Base-by-base conservation (phyloP, 2,113 vertebrate species). In the Grallaria varia region DNA sequence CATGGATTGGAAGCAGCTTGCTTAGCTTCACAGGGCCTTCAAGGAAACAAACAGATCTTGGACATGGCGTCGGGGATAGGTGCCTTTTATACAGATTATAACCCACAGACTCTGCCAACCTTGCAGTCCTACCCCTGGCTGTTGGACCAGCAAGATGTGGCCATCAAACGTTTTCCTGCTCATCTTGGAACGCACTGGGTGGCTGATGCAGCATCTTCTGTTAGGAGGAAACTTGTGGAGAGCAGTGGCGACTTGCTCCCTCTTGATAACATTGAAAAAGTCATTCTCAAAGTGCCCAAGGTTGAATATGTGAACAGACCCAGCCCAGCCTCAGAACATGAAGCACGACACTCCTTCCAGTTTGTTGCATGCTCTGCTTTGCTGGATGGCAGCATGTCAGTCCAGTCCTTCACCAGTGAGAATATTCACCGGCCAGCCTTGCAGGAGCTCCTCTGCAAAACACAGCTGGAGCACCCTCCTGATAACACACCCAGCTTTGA, bases 341-440 rank as follows among this genome's bases (percentile, higher is more conserved):
- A 99, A 96, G 99, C 99, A 85, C 98, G 99, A 44, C 99, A 99
- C 92, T 99, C 99, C 4, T 99, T 99, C 76, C 99, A 99, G 97
- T 99, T 99, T 56, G 98, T 98, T 5, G 98, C 98, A 37, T 99
- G 98, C 89, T 97, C 98, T 2, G 97, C 97, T 24, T 95, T 99
- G 87, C 96, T 99, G 18, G 99, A 99, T 2, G 97, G 98, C 23
- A 62, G 58, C 40, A 82, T 99, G 77, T 96, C 98, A 0, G 96
- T 98, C 23, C 82, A 97, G 5, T 99, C 99, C 60, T 99, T 99
- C 58, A 3, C 85, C 49, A 87, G 47, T 9, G 37, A 79, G 72
- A 97, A 97, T 23, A 64, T 98, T 28, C 82, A 95, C 47, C 96
- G 98, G 45, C 95, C 98, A 0, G 95, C 97, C 37, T 67, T 99